Conservation (phyloP, 2,888 invertebrate genomes). For the Pogonocherus hispidulus region DNA sequence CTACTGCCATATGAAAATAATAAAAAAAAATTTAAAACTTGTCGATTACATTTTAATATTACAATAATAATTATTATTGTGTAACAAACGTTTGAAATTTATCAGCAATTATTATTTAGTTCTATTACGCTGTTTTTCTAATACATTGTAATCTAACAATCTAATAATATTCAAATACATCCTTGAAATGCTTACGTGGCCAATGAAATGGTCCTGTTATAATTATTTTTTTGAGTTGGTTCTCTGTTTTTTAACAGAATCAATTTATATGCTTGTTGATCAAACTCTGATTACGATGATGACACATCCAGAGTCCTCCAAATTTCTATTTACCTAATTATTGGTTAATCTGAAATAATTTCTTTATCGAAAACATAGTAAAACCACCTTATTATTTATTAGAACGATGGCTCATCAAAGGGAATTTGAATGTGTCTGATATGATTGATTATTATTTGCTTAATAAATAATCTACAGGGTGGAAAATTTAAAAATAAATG, state of each 20-base stretch:
- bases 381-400: conserved; percentile 31
- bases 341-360: conserved; percentile 29
- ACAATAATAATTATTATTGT: neutral
- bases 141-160: neutral
- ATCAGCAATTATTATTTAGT: conserved; percentile 6
- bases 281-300: neutral
- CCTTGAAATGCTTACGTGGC: neutral
- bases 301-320: conserved; percentile 15
- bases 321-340: conserved; percentile 31
- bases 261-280: neutral
- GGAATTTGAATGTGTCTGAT: conserved; percentile 26
- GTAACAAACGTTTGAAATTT: conserved; percentile 11
- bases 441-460: conserved; percentile 28
- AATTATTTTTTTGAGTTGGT: neutral
- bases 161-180: conserved; percentile 7
- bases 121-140: conserved; percentile 15
- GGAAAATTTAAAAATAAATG: neutral
- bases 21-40: neutral
- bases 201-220: neutral
- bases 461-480: conserved; percentile 19
- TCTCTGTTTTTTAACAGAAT: neutral
- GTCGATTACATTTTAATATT: neutral
- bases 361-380: conserved; percentile 27
- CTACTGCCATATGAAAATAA: too few relatives aligned
- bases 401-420: conserved; percentile 25